Evolutionary conservation across 2,888 invertebrate species (phyloP).

Genomic region (Eupithecia exiguata): DNA sequence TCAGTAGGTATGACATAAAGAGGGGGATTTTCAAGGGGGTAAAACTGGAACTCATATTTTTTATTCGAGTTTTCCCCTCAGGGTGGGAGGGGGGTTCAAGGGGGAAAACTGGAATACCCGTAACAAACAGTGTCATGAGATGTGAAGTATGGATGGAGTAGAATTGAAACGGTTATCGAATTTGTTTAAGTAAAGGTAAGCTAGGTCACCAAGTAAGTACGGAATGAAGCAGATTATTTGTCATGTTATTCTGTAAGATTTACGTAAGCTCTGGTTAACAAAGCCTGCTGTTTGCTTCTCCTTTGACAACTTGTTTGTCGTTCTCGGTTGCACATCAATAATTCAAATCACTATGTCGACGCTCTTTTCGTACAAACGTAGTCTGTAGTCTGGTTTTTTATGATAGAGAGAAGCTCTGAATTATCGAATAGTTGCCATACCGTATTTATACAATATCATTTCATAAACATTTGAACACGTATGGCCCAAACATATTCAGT

Average conservation of each 20-base stretch:
- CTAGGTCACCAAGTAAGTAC: background rate
- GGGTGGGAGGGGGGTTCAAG: too few species aligned
- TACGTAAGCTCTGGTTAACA: background rate
- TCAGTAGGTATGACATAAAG: too few species aligned
- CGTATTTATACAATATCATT: background rate
- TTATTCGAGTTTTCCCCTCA: too few species aligned
- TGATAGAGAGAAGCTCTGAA: background rate
- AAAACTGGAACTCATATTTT: too few species aligned
- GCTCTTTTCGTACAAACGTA: background rate
- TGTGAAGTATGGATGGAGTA: too few species aligned
- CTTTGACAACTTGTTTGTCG: background rate
- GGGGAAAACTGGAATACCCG: too few species aligned
- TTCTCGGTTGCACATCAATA: background rate
- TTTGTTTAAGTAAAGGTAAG: background rate
- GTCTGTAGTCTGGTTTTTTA: constrained; percentile 2
- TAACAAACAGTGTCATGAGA: too few species aligned
- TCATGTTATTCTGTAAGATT: background rate
- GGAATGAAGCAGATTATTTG: constrained; percentile 2
- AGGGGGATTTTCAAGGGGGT: too few species aligned
- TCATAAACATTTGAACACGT: background rate
- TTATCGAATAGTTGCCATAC: background rate
- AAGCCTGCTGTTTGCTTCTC: background rate
- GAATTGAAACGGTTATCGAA: too few species aligned
- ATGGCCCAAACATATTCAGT: background rate
- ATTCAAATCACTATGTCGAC: background rate